Evolutionary conservation across 2,888 invertebrate genomes (phyloP).

Genomic region (Myathropa florea): DNA sequence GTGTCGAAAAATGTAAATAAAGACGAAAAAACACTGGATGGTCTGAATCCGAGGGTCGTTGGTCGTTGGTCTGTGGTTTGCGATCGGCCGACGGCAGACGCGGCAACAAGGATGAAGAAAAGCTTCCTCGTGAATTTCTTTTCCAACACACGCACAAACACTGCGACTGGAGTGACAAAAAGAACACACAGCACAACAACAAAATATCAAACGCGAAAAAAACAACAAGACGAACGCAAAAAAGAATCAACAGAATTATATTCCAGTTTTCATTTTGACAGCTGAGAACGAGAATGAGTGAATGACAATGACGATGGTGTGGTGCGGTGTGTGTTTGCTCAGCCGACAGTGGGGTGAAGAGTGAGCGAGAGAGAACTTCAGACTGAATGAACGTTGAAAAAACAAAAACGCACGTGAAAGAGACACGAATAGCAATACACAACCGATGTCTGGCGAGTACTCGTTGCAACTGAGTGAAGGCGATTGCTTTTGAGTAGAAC

Average conservation of each 20-base stretch:
- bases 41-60: neutral
- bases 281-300: slow-evolving; percentile 33
- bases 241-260: slow-evolving; percentile 15
- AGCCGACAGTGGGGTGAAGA: slow-evolving; percentile 4
- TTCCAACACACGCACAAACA: neutral
- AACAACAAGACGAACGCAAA: neutral
- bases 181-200: neutral
- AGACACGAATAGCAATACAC: slow-evolving; percentile 45
- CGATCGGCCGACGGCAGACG: neutral
- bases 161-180: neutral
- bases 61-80: neutral
- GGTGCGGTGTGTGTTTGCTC: neutral
- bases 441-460: slow-evolving; percentile 50
- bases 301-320: too few species aligned
- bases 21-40: slow-evolving; percentile 12
- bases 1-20: slow-evolving; percentile 31
- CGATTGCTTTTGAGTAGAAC: slow-evolving; percentile 26
- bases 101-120: neutral
- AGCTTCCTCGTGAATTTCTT: neutral
- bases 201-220: slow-evolving; percentile 11
- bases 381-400: slow-evolving; percentile 48
- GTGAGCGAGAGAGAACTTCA: slow-evolving; percentile 43
- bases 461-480: slow-evolving; percentile 63
- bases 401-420: slow-evolving; percentile 60
- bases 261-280: slow-evolving; percentile 55